Conservation (phyloP, 2,797 vertebrate genomes). For the Lepus townsendii region DNA sequence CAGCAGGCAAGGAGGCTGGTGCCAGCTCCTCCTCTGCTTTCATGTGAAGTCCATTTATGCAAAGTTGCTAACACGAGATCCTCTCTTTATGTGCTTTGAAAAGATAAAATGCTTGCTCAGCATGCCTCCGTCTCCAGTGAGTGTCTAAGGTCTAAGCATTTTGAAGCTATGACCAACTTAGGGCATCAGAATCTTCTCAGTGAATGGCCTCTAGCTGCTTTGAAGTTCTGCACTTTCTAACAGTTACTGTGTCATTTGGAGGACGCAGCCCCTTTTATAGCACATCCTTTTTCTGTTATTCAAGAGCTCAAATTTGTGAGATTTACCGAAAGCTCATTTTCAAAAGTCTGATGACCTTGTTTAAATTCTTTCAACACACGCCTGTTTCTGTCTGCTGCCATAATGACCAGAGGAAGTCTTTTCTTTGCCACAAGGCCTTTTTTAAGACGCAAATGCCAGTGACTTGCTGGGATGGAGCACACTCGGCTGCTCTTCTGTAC, state of each 20-base stretch:
- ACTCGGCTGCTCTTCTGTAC: background rate
- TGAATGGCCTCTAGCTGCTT: background rate
- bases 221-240: background rate
- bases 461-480: background rate
- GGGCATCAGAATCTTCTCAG: background rate
- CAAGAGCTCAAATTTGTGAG: background rate
- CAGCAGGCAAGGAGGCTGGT: background rate
- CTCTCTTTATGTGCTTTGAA: background rate
- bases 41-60: background rate
- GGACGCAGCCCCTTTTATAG: background rate
- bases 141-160: background rate
- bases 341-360: background rate
- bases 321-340: background rate
- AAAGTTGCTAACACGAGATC: constrained; percentile 1
- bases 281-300: background rate
- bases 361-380: background rate
- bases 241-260: background rate
- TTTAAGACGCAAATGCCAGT: background rate
- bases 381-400: constrained; percentile 11
- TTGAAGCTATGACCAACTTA: constrained; percentile 12
- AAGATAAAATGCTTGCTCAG: constrained; percentile 27
- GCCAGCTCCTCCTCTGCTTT: background rate
- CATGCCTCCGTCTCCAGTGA: background rate
- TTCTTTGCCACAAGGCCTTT: background rate
- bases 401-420: background rate